Percentiles rank a stretch among this genome's conserved stretches.
Evolutionary conservation across 1,140 invertebrate genomes (phyloP).

Genomic region (Drosophila biarmipes): DNA sequence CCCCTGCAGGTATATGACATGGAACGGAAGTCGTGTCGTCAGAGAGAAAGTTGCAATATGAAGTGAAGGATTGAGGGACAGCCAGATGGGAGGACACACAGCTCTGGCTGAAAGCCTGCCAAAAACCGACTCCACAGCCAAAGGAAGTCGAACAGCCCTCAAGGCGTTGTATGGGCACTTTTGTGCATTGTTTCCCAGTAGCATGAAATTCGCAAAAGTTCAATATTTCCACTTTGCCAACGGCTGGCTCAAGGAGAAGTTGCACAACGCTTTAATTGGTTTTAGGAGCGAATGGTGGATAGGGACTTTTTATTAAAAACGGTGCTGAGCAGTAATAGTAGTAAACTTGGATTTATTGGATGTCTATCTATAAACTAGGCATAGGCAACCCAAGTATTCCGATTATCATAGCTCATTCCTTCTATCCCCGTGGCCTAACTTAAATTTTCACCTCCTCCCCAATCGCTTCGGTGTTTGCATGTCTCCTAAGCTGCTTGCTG

Average conservation of each 20-base stretch:
- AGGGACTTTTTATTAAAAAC: neutral
- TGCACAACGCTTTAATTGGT: conserved; percentile 14
- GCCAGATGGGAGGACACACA: conserved; percentile 16
- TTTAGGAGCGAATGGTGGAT: neutral
- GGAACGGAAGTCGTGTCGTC: conserved; percentile 57
- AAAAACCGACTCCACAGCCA: conserved; percentile 8
- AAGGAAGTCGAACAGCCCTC: conserved; percentile 49
- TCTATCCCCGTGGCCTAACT: neutral
- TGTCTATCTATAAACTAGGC: too few species aligned
- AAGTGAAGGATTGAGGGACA: conserved; percentile 29
- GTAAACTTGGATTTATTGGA: neutral
- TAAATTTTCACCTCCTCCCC: conserved; percentile 3
- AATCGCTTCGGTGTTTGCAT: conserved; percentile 29
- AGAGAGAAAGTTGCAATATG: conserved; percentile 55
- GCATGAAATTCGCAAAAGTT: conserved; percentile 30
- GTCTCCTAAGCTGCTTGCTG: conserved; percentile 53
- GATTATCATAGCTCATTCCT: neutral
- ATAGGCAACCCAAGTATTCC: too few species aligned
- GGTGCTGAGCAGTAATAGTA: neutral
- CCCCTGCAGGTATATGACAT: conserved; percentile 60
- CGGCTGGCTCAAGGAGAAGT: conserved; percentile 4
- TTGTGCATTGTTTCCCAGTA: conserved; percentile 19
- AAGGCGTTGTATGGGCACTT: conserved; percentile 10
- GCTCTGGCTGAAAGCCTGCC: conserved; percentile 12
- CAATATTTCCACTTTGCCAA: conserved; percentile 18